These are phyloP conservation scores for Pelagia noctiluca DNA, from an alignment of 30 jellyfish, hydroid and myxozoan genomes.

Conservation along the genomic window DNA sequence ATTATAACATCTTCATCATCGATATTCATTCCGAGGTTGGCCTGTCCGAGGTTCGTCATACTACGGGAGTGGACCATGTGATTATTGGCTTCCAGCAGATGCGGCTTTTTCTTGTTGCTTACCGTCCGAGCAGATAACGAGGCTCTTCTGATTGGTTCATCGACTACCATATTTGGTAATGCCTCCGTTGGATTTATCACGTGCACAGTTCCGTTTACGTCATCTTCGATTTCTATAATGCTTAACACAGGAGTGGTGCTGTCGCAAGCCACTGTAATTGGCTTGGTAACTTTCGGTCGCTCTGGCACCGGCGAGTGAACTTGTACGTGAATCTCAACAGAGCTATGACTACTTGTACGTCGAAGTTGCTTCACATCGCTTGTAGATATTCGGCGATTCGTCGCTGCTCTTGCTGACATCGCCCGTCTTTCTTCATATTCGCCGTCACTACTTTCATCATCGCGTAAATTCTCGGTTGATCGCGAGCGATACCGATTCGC, in stretches of 20 bases:
- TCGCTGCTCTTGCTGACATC: conserved; percentile 57
- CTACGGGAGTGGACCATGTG: conserved; percentile 63
- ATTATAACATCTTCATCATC: conserved; percentile 56
- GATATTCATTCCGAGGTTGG: conserved; percentile 60
- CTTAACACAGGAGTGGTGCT: conserved; percentile 52
- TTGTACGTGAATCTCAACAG: conserved; percentile 67
- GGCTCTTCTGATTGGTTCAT: conserved; percentile 2
- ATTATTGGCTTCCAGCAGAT: conserved; percentile 10
- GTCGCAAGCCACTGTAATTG: conserved; percentile 12
- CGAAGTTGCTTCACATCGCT: conserved; percentile 38
- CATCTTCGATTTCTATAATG: conserved; percentile 58
- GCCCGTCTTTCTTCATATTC: conserved; percentile 56
- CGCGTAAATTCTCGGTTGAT: conserved; percentile 47
- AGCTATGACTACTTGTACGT: conserved; percentile 75
- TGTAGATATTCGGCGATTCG: neutral
- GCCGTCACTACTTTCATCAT: conserved; percentile 28
- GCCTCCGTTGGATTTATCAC: conserved; percentile 58
- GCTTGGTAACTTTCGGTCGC: neutral
- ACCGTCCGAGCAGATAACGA: conserved; percentile 35
- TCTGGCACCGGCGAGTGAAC: conserved; percentile 50
- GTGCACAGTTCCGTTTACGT: conserved; percentile 61
- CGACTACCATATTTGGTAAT: conserved; percentile 72
- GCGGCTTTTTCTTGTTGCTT: conserved; percentile 29
- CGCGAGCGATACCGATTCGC: conserved; percentile 53
- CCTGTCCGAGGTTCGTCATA: conserved; percentile 53